phyloP scores from a whole-genome alignment of 2,888 invertebrate genomes.

The Volucella inanis region DNA sequence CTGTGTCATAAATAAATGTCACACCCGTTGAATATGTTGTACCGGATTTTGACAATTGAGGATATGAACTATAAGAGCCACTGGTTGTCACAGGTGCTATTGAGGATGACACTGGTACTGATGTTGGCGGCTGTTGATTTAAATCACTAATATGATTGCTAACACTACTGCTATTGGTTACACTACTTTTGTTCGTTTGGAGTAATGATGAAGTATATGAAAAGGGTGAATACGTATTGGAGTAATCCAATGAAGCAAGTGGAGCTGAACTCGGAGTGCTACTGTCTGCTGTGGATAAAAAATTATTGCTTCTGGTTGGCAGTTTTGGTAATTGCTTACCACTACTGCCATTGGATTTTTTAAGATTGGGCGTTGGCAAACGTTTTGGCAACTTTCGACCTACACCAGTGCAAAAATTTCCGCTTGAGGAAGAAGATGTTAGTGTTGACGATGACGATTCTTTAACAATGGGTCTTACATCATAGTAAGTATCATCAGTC shows the following conservation, averaged over 20 bases:
- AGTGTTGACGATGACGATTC: conserved; percentile 43
- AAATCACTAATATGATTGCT: conserved; percentile 63
- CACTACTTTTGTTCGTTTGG: conserved; percentile 41
- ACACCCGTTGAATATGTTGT: conserved; percentile 57
- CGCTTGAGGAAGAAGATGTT: conserved; percentile 58
- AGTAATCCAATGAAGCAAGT: conserved; percentile 46
- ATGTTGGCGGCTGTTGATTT: conserved; percentile 56
- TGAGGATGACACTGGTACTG: conserved; percentile 46
- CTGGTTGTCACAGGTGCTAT: conserved; percentile 52
- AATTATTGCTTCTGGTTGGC: conserved; percentile 64
- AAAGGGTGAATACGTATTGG: conserved; percentile 58
- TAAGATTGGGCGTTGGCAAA: conserved; percentile 76
- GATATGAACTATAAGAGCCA: conserved; percentile 54
- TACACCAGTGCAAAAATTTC: conserved; percentile 60
- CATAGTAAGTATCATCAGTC: conserved; percentile 80
- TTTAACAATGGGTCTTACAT: conserved; percentile 12
- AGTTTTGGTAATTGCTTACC: conserved; percentile 79
- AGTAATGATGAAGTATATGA: conserved; percentile 58
- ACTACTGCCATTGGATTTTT: conserved; percentile 39
- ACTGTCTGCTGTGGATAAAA: conserved; percentile 38
- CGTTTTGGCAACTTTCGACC: conserved; percentile 79
- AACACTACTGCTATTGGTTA: conserved; percentile 38
- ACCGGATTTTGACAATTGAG: conserved; percentile 50
- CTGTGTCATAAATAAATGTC: conserved; percentile 45
- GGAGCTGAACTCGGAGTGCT: conserved; percentile 21